phyloP scores from a whole-genome alignment of 2,113 vertebrate genomes.

The Eulacestoma nigropectus region DNA sequence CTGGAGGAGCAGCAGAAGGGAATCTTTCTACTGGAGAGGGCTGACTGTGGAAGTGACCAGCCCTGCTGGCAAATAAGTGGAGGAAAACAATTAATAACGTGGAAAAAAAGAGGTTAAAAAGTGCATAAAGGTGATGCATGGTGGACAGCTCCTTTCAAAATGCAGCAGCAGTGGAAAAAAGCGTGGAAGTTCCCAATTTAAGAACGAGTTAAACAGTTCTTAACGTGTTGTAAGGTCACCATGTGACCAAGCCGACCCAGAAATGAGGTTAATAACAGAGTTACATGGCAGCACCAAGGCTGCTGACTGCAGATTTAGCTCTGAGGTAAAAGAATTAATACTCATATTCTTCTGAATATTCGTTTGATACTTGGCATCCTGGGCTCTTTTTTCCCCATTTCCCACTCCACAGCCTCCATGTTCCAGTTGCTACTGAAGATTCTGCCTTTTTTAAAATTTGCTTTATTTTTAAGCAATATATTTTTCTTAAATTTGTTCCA shows the following conservation, averaged over 20 bases:
- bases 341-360: neutral
- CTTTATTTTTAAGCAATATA: neutral
- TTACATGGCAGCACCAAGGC: neutral
- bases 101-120: neutral
- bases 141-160: neutral
- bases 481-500: neutral
- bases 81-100: neutral
- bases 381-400: neutral
- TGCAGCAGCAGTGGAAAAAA: neutral
- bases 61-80: neutral
- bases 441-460: neutral
- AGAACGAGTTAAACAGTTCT: neutral
- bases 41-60: neutral
- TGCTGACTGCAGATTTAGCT: neutral
- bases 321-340: neutral
- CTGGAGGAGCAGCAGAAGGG: neutral
- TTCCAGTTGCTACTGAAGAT: neutral
- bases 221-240: neutral
- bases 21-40: neutral
- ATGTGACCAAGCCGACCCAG: neutral
- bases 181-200: neutral
- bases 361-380: neutral
- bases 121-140: neutral
- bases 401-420: neutral
- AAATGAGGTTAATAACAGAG: neutral